Evolutionary conservation across 2,888 invertebrate species (phyloP), one percentile per base, ranked within the genome.

Genomic region (Celastrina argiolus): DNA sequence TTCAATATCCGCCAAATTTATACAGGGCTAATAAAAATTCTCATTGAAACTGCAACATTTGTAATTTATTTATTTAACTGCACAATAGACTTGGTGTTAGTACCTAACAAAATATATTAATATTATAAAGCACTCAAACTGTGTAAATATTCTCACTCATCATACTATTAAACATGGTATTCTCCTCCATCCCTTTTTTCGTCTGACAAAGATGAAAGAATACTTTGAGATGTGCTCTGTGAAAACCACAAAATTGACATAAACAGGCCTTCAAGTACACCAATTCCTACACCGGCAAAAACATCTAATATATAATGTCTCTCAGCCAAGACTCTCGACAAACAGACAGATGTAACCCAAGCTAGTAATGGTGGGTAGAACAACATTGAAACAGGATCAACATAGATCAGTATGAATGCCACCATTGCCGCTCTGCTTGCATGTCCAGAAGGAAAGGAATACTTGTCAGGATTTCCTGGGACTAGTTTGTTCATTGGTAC

Each of bases 401-500:
- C 76, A 69, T 92, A 87, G 4, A 93, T 91, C 71, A 97, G 95
- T 79, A 96, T 95, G 68, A 94, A 93, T 3, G 94, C 91, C 26
- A 98, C 89, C 80, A 96, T 93, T 4, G 95, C 93, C 0, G 97
- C 94, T 73, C 99, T 90, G 31, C 98, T 97, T 0, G 97, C 94
- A 83, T 99, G 99, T 0, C 98, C 98, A 0, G 98, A 99, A 12
- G 99, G 99, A 82, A 99, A 99, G 63, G 93, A 93, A 82, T 95
- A 99, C 76, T 97, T 95, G 83, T 98, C 98, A 0, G 97, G 96
- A 0, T 97, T 96, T 22, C 97, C 87, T 41, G 93, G 92, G 69
- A 95, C 84, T 72, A 95, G 92, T 79, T 96, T 95, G 73, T 93
- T 93, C 77, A 94, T 94, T 26, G 92, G 91, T 0, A 90, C 78